Base-by-base conservation (phyloP, 2,888 invertebrate genomes). In the Macrophya annulata region DNA sequence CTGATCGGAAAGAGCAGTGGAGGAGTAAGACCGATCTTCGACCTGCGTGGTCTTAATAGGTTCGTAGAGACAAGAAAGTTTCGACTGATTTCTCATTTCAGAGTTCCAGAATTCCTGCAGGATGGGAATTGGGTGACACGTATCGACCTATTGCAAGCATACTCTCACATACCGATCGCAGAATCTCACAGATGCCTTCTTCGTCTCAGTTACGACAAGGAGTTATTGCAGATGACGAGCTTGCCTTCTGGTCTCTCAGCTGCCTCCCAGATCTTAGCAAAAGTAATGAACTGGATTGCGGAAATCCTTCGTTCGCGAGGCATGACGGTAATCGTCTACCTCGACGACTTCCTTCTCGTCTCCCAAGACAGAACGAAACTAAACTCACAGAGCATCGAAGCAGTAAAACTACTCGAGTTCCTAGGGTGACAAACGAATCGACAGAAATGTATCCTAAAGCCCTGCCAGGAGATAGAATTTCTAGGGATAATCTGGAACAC, bases 1-100 rank as follows among this genome's bases (percentile, higher is more conserved):
- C 37, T 85, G 17, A 51, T 86, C 21, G 43, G 21, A 59, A 87
- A 87, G 31, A 72, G 81, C 77, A 84, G 55, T 51, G 84, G 86
- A 37, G 84, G 62, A n/a, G n/a, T 85, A 21, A 84, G 91, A 93
- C 87, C 94, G 93, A 88, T 93, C 92, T 74, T 94, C 94, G n/a
- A 88, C 93, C 81, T 88, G 90, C 43, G 91, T 90, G 87, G 87
- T 87, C 10, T 93, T 92, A 88, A 85, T 89, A 15, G 88, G 88
- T 31, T 86, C 84, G 45, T 84, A 31, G 45, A 15, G 48, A 17
- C 17, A 25, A 65, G 45, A 15, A 37, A 48, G 0, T 84, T 84
- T 17, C 45, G 17, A 1, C n/a, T 84, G 21, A 71, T 84, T 1
- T 72, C 68, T 4, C 59, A 51, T 55, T 76, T n/a, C 48, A 74